These are phyloP conservation scores for Rhinolophus ferrumequinum DNA, from an alignment of 2,113 vertebrate genomes.

Conservation along the genomic window DNA sequence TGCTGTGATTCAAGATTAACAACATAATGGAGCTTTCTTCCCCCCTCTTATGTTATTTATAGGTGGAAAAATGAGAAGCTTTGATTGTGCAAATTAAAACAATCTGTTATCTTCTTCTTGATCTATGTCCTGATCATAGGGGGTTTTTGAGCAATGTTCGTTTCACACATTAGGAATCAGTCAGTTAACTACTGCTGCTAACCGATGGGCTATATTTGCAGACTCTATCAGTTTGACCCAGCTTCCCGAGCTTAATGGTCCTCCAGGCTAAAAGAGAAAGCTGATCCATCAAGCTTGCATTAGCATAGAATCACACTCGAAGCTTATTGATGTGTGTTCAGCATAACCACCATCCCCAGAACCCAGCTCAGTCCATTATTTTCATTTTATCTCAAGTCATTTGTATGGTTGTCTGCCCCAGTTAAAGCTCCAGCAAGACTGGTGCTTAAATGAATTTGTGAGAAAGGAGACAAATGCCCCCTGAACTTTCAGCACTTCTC, in stretches of 20 bases:
- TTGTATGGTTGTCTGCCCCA: constrained; percentile 90
- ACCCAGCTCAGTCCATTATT: constrained; percentile 90
- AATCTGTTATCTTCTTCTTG: constrained; percentile 82
- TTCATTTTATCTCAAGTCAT: constrained; percentile 93
- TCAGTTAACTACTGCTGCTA: constrained; percentile 86
- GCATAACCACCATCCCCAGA: constrained; percentile 88
- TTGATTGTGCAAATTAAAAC: constrained; percentile 84
- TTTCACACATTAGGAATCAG: constrained; percentile 83
- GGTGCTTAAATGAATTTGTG: constrained; percentile 89
- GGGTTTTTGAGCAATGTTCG: constrained; percentile 82
- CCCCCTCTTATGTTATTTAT: constrained; percentile 55
- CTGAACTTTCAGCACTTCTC: constrained; percentile 92
- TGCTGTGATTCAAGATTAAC: constrained; percentile 74
- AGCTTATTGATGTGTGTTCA: constrained; percentile 91
- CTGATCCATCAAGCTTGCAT: constrained; percentile 96
- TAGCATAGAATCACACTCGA: constrained; percentile 93
- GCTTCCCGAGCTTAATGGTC: constrained; percentile 94
- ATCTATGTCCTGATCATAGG: constrained; percentile 84
- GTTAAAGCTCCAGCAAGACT: constrained; percentile 88
- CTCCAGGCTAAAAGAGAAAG: constrained; percentile 94
- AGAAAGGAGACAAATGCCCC: constrained; percentile 90
- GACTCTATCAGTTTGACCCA: constrained; percentile 90
- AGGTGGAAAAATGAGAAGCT: constrained; percentile 72
- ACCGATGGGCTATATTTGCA: constrained; percentile 84
- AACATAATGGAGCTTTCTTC: constrained; percentile 49